Evolutionary conservation across 2,797 vertebrate genomes (phyloP).

Genomic region (Botia kubotai): DNA sequence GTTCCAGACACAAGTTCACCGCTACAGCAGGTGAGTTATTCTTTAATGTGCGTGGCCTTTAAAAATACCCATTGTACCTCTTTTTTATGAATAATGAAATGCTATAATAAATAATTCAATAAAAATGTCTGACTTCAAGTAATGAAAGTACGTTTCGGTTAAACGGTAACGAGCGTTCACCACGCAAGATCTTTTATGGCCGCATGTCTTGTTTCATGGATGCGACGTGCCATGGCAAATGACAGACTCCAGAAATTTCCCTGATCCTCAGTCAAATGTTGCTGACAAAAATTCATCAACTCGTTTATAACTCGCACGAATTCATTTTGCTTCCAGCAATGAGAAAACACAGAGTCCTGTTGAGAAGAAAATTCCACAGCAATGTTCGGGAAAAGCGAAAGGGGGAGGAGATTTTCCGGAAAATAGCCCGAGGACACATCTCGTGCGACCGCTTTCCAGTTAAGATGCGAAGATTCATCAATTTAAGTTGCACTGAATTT

Average conservation of each 20-base stretch:
- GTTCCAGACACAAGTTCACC: not conserved
- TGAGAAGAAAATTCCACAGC: slow-evolving; percentile 40
- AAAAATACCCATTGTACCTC: not conserved
- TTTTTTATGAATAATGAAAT: not conserved
- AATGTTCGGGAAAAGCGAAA: slow-evolving; percentile 40
- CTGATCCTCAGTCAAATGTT: not conserved
- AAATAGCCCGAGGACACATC: slow-evolving; percentile 31
- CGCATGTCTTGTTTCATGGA: not conserved
- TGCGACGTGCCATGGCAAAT: slow-evolving; percentile 1
- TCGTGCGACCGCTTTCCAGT: slow-evolving; percentile 17
- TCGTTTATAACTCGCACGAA: slow-evolving; percentile 35
- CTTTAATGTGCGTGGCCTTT: not conserved
- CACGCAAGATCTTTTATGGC: not conserved
- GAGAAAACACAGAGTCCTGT: slow-evolving; percentile 39
- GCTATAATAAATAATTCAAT: not conserved
- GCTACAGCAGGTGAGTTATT: not conserved
- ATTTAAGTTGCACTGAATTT: slow-evolving; percentile 46
- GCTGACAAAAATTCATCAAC: slow-evolving; percentile 45
- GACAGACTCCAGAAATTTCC: not conserved
- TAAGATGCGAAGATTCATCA: slow-evolving; percentile 32
- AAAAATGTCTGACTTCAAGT: not conserved
- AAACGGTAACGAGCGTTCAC: not conserved
- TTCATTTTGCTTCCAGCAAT: slow-evolving; percentile 35
- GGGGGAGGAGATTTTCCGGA: slow-evolving; percentile 41
- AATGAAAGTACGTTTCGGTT: not conserved